Conservation (phyloP, 2,113 vertebrate genomes). For the Sylvilagus bachmani region DNA sequence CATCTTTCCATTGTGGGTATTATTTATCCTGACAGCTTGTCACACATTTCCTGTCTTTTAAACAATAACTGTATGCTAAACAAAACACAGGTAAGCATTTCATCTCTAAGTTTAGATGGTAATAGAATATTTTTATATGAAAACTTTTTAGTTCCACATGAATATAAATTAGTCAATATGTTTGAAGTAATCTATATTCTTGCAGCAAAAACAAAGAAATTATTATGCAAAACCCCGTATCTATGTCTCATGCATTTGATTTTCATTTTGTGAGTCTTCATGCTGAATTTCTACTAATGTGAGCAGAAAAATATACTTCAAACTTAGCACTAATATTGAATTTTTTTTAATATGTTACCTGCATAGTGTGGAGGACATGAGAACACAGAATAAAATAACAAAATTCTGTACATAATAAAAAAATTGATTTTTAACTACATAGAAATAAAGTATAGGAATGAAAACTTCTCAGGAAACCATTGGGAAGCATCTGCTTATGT, state of each 20-base stretch:
- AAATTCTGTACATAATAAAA: not conserved
- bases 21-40: conserved; percentile 45
- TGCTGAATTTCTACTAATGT: not conserved
- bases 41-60: conserved; percentile 40
- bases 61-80: conserved; percentile 20
- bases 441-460: not conserved
- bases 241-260: conserved; percentile 2
- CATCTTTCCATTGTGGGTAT: rapidly evolving
- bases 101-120: conserved; percentile 49
- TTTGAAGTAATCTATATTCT: conserved; percentile 51
- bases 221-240: not conserved
- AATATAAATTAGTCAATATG: conserved; percentile 4
- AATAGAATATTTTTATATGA: not conserved
- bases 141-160: conserved; percentile 6
- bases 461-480: not conserved
- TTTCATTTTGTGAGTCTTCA: conserved; percentile 21
- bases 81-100: conserved; percentile 68
- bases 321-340: not conserved
- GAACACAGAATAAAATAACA: conserved; percentile 1
- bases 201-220: not conserved
- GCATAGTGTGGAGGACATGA: not conserved
- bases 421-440: not conserved
- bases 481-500: not conserved
- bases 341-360: conserved; percentile 57
- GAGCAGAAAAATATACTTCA: conserved; percentile 57